Conservation (phyloP, 2,888 invertebrate species). For the Malachius bipustulatus region DNA sequence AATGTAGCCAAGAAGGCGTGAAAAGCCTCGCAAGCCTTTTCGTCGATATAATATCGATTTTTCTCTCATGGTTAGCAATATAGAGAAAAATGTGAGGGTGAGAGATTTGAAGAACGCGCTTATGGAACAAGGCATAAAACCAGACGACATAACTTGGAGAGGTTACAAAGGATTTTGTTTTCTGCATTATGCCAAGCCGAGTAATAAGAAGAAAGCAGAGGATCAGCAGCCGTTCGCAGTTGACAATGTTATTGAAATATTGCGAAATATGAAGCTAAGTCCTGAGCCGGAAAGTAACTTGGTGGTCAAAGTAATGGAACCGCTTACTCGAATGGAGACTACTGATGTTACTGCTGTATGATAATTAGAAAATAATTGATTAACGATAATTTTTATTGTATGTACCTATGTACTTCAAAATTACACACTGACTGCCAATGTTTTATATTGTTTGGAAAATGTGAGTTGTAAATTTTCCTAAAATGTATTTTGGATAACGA, state of each 20-base stretch:
- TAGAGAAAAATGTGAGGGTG: constrained; percentile 57
- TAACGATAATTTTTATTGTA: too few relatives aligned
- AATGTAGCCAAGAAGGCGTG: constrained; percentile 7
- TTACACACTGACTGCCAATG: too few relatives aligned
- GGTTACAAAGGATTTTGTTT: constrained; percentile 38
- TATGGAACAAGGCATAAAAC: constrained; percentile 61
- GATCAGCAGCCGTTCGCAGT: constrained; percentile 32
- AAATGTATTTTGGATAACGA: too few relatives aligned
- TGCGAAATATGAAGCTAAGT: constrained; percentile 37
- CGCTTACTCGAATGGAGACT: constrained; percentile 41
- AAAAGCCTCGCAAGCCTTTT: constrained; percentile 10
- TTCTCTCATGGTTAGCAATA: constrained; percentile 55
- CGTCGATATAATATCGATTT: constrained; percentile 39
- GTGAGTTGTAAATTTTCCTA: too few relatives aligned
- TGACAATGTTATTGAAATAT: constrained; percentile 39
- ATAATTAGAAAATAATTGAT: too few relatives aligned
- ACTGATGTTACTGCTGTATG: constrained; percentile 41
- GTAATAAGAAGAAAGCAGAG: constrained; percentile 22
- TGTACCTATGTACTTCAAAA: too few relatives aligned
- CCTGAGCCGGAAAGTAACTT: constrained; percentile 30
- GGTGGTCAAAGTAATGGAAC: constrained; percentile 40
- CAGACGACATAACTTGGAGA: constrained; percentile 62
- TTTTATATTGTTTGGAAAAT: too few relatives aligned
- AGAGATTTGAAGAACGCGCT: constrained; percentile 64
- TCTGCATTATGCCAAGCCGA: constrained; percentile 61